A percentile compares a stretch with the other conserved stretches of the same genome.
Conservation (phyloP, 2,113 vertebrate species). For the Turdus rufiventris region DNA sequence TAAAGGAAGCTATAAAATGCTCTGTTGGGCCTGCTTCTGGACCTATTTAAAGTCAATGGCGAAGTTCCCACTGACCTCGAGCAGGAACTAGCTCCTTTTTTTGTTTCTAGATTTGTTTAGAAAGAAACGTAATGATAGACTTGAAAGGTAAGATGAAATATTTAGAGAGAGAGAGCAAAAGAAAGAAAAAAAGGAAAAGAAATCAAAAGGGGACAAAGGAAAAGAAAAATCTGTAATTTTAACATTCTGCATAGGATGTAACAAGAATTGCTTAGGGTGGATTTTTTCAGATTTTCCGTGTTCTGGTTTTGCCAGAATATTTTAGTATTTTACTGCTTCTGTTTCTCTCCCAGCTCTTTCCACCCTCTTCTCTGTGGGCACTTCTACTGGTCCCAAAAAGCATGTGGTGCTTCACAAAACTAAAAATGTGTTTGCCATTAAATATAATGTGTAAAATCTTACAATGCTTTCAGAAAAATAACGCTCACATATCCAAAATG, state of each 20-base stretch:
- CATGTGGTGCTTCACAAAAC: not conserved
- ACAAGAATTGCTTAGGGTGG: not conserved
- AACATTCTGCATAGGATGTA: not conserved
- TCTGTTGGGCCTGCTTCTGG: not conserved
- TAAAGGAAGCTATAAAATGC: conserved; percentile 62
- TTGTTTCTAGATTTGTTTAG: conserved; percentile 43
- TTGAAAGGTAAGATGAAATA: conserved; percentile 32
- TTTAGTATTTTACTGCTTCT: not conserved
- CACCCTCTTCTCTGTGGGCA: not conserved
- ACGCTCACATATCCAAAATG: not conserved
- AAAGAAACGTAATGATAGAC: not conserved
- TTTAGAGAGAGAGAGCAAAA: not conserved
- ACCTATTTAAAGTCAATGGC: conserved; percentile 57
- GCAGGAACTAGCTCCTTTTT: conserved; percentile 45
- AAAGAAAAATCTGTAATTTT: not conserved
- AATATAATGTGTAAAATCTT: conserved; percentile 15
- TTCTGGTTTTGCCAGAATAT: not conserved
- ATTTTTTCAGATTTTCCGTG: not conserved
- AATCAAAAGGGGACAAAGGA: not conserved
- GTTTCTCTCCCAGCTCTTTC: not conserved
- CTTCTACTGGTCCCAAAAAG: not conserved
- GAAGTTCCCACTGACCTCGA: conserved; percentile 47
- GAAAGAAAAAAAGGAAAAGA: not conserved
- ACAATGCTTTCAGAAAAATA: conserved; percentile 38
- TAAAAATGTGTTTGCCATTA: conserved; percentile 53